Conservation (phyloP, 2,113 vertebrate genomes). For the Diadophis punctatus region DNA sequence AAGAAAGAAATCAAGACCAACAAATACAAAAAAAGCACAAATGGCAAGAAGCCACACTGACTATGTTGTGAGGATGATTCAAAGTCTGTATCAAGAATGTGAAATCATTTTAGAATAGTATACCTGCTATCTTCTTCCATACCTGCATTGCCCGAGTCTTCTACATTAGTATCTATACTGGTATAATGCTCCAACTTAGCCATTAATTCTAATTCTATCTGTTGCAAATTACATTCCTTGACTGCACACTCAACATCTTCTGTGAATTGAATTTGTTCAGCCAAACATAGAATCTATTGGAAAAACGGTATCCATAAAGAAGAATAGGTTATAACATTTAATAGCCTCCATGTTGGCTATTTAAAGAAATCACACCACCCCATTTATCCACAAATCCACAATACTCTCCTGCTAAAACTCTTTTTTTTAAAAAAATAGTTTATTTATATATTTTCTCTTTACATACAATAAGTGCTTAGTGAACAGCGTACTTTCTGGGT, state of each 20-base stretch:
- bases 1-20: neutral
- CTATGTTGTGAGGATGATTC: neutral
- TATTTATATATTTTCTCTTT: no score
- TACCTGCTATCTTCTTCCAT: constrained; percentile 11
- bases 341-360: neutral
- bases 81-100: neutral
- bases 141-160: constrained; percentile 75
- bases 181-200: constrained; percentile 92
- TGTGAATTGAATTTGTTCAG: constrained; percentile 96
- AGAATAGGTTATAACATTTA: neutral
- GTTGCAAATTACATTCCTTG: constrained; percentile 77
- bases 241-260: constrained; percentile 89
- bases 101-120: neutral
- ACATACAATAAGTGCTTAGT: no score
- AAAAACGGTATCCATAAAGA: constrained; percentile 22
- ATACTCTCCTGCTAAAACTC: neutral
- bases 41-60: neutral
- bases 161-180: constrained; percentile 72
- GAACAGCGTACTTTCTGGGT: no score
- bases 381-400: neutral
- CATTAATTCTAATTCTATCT: constrained; percentile 81
- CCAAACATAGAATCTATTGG: constrained; percentile 86
- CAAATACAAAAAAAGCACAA: neutral
- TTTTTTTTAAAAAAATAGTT: no score
- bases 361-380: neutral